Base-by-base conservation (phyloP, 2,113 vertebrate species). In the Nothoprocta perdicaria region DNA sequence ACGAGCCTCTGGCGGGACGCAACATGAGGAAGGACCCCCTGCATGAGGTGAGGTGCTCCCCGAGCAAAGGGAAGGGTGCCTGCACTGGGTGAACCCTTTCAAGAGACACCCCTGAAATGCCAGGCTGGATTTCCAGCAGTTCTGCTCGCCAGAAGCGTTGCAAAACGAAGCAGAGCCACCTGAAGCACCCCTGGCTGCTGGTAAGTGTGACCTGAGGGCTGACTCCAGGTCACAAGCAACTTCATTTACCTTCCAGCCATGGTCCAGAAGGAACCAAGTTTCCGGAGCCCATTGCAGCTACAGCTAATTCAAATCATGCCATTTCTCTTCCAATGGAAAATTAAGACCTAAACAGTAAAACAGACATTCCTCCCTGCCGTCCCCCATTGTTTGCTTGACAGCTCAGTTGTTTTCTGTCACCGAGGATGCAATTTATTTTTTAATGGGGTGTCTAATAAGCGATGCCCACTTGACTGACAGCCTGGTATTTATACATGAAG, bases 1-100 rank as follows among this genome's bases (percentile, higher is more conserved):
- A 99, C 0, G 99, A 99, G 94, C 99, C 99, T 0, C 97, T 99
- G 96, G 99, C 99, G 0, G 98, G 98, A 8, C 97, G 99, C 23
- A 99, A 99, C 73, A 92, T 98, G 97, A 98, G 99, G 96, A 98
- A 80, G 40, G 98, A 98, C 73, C 98, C 98, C 1, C 97, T 99
- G 86, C 98, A 99, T 1, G 94, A 99, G 98, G 99, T 99, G 88
- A 91, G 82, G 46, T 0, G 0, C 19, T 29, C 26, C 26, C 41
- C 57, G 5, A 40, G 7, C 66, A 7, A 14, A 4, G 21, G 18
- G 40, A 22, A 33, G n/a, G 53, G 21, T 52, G 33, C 55, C 43
- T 50, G 60, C 53, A 17, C 27, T 1, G n/a, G 46, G 4, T 50
- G 38, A 80, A 17, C 0, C 0, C 69, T 62, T 62, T 53, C 41